Base-by-base conservation (phyloP, 2,797 vertebrate genomes). In the Aldrovandia affinis region DNA sequence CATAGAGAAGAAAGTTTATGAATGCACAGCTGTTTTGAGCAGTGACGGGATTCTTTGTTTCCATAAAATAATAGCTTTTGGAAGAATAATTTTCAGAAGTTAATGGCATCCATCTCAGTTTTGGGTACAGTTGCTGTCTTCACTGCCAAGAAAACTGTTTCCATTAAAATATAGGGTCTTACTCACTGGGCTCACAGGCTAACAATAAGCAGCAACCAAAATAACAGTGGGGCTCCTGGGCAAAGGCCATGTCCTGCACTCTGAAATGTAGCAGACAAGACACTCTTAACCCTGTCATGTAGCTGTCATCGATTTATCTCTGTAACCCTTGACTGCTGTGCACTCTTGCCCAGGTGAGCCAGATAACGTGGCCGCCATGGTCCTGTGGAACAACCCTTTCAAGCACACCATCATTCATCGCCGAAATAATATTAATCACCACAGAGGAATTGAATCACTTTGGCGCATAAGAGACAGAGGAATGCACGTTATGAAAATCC, bases 291-390 rank as follows among this genome's bases (percentile, higher is more conserved):
- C 47, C 55, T 63, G 59, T 52, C 77, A 61, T 44, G 57, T 36
- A 59, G 50, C 68, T 75, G 47, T 39, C 75, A 54, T 79, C 55
- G 65, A 50, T 77, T 79, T 80, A 52, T 79, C n/a, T 36, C 68
- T 52, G n/a, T 70, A 70, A 70, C 33, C 33, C 15, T 70, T 70
- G 33, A 39, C 73, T 39, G 30, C 68, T 36, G 36, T 75, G 39
- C 33, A 54, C 28, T 12, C 22, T 33, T 18, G 50, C 68, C n/a
- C 36, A 59, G n/a, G 82, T 83, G 82, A 52, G n/a, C 20, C 0
- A 25, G 1, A 39, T 54, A 77, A 44, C 52, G n/a, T 55, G 14
- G 33, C 52, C 12, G 3, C 50, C 22, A 73, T 73, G 18, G 44
- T 30, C 44, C 30, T 36, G 42, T 50, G 63, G n/a, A 28, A 30